Base-by-base conservation (phyloP, 2,888 invertebrate species). In the Sphaeridia pumilis region DNA sequence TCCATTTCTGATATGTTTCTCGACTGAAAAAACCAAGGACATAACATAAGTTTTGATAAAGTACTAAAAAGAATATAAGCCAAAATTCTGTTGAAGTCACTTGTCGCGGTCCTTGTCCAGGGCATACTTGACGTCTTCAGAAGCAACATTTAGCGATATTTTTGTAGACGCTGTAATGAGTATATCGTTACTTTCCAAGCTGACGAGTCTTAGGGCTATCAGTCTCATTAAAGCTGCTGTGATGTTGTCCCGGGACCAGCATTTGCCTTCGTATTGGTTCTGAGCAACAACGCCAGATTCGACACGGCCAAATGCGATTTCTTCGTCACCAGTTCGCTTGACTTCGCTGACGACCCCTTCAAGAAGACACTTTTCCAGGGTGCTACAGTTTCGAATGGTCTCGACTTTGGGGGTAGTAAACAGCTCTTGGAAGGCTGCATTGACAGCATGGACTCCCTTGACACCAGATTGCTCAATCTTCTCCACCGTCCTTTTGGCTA, bases 401-500 rank as follows among this genome's bases (percentile, higher is more conserved):
- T 82, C 77, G 35, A 92, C 85, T 69, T 86, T 84, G 0, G 87
- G 83, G 55, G 87, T 85, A 1, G 87, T 81, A 50, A 89, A 87
- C 77, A 94, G 92, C 69, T 90, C 87, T 21, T 78, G 78, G 3
- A 95, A 72, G 1, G 92, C 92, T 54, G 76, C 74, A 69, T 86
- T 80, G 2, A 94, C 86, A 67, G 88, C 84, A n/a, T 69, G 64
- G 75, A 87, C 80, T 10, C 67, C 70, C 65, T 70, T 72, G 10
- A 28, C 55, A 42, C 5, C 69, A 64, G 26, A 59, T 2, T 65
- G 60, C 66, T 82, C 83, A 0, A 89, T 87, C 35, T 94, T 79
- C 73, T 95, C 95, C 0, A 88, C 80, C 1, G 95, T 85, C 27
- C 93, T 76, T 1, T 89, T 75, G 67, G 95, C 92, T 48, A 98